Evolutionary conservation across 2,797 vertebrate genomes (phyloP).

Genomic region (Phoxinus dragarum): DNA sequence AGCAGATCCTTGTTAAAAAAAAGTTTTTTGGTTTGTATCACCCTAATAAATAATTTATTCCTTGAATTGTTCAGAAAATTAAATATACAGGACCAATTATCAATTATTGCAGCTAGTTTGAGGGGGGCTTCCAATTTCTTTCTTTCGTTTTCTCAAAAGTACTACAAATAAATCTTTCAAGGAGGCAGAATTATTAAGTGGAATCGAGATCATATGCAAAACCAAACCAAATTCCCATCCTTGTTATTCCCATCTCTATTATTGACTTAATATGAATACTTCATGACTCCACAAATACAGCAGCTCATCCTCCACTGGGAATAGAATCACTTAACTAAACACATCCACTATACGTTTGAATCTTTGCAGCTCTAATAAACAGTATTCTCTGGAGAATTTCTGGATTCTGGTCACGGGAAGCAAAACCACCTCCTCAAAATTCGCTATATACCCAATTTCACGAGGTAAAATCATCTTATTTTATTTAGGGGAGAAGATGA

Average conservation of each 20-base stretch:
- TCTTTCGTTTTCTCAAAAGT: not conserved
- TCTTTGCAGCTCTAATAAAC: not conserved
- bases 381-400: conserved; percentile 4
- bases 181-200: not conserved
- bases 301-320: not conserved
- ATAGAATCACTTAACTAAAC: not conserved
- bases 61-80: not conserved
- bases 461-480: not conserved
- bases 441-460: not conserved
- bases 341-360: not conserved
- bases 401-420: not conserved
- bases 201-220: not conserved
- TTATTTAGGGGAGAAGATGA: not conserved
- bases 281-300: not conserved
- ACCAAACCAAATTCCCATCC: too few species aligned
- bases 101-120: not conserved
- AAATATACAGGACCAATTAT: not conserved
- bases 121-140: not conserved
- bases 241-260: not conserved
- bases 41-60: not conserved
- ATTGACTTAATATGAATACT: not conserved
- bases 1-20: not conserved
- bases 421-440: not conserved
- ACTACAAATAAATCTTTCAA: not conserved
- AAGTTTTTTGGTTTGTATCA: not conserved